Evolutionary conservation across 1,140 invertebrate genomes (phyloP).

Genomic region (Hestina assimilis): DNA sequence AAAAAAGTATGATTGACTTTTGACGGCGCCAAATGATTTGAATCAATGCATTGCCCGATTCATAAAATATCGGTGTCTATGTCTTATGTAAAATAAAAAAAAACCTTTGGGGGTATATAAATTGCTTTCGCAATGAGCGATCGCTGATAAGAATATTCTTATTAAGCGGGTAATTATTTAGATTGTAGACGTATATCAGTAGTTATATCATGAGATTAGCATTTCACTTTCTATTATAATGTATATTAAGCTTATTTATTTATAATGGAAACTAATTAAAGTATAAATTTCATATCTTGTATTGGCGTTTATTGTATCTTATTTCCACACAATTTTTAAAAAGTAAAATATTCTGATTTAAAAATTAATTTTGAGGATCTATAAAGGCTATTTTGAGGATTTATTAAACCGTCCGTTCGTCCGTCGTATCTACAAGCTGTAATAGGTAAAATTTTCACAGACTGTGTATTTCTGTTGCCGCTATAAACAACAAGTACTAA

Average conservation of each 20-base stretch:
- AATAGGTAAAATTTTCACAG: no score
- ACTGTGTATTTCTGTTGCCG: no score
- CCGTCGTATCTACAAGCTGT: no score
- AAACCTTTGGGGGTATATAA: constrained; percentile 31
- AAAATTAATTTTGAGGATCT: no score
- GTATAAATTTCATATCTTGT: neutral
- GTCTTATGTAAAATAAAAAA: constrained; percentile 32
- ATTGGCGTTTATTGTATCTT: no score
- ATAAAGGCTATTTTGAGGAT: no score
- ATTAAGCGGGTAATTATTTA: constrained; percentile 38
- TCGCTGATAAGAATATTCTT: constrained; percentile 35
- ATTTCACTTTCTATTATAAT: constrained; percentile 32
- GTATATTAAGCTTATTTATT: neutral
- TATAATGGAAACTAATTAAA: constrained; percentile 3
- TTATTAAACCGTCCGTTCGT: no score
- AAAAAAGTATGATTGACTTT: constrained; percentile 50
- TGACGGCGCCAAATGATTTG: constrained; percentile 34
- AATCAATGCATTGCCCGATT: constrained; percentile 33
- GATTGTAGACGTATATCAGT: constrained; percentile 22
- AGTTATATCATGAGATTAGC: constrained; percentile 35
- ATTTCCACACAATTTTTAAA: no score
- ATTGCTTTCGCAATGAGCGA: constrained; percentile 36
- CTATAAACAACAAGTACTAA: no score
- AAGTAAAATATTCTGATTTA: no score
- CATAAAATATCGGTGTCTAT: constrained; percentile 36